Conservation (phyloP, 2,888 invertebrate species). For the Acanthococcus lagerstroemiae region DNA sequence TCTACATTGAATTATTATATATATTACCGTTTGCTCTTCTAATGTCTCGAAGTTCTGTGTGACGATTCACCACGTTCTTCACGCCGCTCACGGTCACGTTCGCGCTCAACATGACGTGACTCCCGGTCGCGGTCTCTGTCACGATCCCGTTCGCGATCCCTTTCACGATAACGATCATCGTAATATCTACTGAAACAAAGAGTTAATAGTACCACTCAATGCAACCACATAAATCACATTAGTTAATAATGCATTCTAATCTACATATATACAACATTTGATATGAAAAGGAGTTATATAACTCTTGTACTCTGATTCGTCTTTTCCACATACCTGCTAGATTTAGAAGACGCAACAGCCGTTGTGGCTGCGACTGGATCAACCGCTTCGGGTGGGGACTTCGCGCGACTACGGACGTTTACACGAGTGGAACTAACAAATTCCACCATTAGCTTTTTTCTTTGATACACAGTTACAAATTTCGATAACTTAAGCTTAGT, state of each 20-base stretch:
- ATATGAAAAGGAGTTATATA: too few species aligned
- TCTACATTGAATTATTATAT: too few species aligned
- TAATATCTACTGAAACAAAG: slow-evolving; percentile 51
- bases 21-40: too few species aligned
- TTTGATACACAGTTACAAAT: background rate
- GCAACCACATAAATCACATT: background rate
- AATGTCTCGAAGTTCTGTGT: slow-evolving; percentile 58
- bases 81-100: slow-evolving; percentile 53
- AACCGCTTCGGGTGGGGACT: slow-evolving; percentile 49
- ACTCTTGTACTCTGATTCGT: background rate
- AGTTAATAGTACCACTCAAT: background rate
- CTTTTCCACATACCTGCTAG: slow-evolving; percentile 42
- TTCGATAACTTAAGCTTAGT: too few species aligned
- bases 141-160: slow-evolving; percentile 49
- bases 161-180: slow-evolving; percentile 62
- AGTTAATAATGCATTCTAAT: background rate
- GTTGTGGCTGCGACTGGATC: slow-evolving; percentile 43
- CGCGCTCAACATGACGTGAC: slow-evolving; percentile 48
- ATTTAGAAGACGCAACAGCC: slow-evolving; percentile 44
- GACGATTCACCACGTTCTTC: slow-evolving; percentile 50
- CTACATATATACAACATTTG: background rate
- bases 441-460: slow-evolving; percentile 16
- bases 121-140: slow-evolving; percentile 48
- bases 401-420: slow-evolving; percentile 44
- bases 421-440: slow-evolving; percentile 38